A percentile compares a stretch with the other conserved stretches of the same genome.
phyloP scores from a whole-genome alignment of 2,797 vertebrate species.

The Enteromius argenteus region DNA sequence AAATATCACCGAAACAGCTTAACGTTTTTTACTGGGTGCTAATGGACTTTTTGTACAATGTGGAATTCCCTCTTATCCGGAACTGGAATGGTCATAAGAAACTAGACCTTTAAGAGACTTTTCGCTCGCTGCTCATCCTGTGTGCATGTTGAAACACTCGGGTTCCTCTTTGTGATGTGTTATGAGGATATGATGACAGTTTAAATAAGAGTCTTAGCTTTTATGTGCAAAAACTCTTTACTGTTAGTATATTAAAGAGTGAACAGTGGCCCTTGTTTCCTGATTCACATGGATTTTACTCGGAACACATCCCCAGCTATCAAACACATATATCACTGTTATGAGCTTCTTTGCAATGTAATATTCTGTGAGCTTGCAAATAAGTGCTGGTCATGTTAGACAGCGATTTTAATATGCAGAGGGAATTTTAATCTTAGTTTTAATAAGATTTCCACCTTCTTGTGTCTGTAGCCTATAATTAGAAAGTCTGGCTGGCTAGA shows the following conservation, averaged over 20 bases:
- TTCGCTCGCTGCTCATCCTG: background rate
- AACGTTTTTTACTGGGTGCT: slow-evolving; percentile 57
- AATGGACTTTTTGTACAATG: slow-evolving; percentile 56
- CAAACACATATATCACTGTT: slow-evolving; percentile 43
- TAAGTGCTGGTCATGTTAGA: slow-evolving; percentile 73
- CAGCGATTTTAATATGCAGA: slow-evolving; percentile 75
- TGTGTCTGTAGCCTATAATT: slow-evolving; percentile 83
- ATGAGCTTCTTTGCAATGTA: slow-evolving; percentile 66
- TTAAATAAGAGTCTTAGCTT: background rate
- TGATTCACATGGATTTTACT: slow-evolving; percentile 7
- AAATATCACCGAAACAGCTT: slow-evolving; percentile 37
- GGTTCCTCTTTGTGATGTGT: slow-evolving; percentile 6
- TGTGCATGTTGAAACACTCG: background rate
- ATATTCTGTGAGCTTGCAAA: slow-evolving; percentile 75
- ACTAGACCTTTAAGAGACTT: slow-evolving; percentile 14
- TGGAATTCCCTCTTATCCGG: slow-evolving; percentile 55
- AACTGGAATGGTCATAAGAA: slow-evolving; percentile 44
- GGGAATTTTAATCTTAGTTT: slow-evolving; percentile 82
- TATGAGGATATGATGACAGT: background rate
- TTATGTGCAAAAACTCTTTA: background rate
- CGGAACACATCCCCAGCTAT: slow-evolving; percentile 35
- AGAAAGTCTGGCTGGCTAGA: slow-evolving; percentile 81
- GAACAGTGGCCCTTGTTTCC: slow-evolving; percentile 1
- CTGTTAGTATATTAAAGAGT: background rate
- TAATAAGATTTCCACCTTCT: slow-evolving; percentile 87